phyloP scores from a whole-genome alignment of 1,140 invertebrate species.

The Littorina saxatilis region DNA sequence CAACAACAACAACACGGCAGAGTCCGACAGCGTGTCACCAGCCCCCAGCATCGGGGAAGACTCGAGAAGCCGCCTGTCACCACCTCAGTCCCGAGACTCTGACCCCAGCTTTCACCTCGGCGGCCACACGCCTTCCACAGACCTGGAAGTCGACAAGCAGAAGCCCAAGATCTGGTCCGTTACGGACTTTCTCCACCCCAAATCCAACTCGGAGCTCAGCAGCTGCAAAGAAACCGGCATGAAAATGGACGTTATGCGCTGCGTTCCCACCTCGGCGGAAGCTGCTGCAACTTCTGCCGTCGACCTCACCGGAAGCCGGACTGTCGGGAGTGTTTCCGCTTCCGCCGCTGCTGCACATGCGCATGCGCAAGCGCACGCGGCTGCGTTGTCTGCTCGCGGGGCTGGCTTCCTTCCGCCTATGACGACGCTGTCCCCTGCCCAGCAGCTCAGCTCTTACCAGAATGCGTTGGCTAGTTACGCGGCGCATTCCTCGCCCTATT shows the following conservation, averaged over 20 bases:
- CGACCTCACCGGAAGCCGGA: conserved; percentile 27
- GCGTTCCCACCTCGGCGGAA: conserved; percentile 23
- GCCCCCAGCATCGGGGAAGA: conserved; percentile 45
- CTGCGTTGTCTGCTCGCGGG: background rate
- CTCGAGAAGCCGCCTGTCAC: conserved; percentile 40
- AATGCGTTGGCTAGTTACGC: conserved; percentile 26
- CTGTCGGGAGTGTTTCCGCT: background rate
- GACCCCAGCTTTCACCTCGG: conserved; percentile 38
- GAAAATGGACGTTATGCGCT: conserved; percentile 35
- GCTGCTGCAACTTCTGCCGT: background rate
- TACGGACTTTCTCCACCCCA: conserved; percentile 47
- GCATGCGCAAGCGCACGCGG: conserved; percentile 13
- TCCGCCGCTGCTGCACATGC: conserved; percentile 10
- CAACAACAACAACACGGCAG: background rate
- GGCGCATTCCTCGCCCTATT: background rate
- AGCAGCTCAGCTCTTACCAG: conserved; percentile 27
- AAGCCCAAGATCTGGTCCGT: conserved; percentile 59
- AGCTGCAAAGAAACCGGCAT: conserved; percentile 33
- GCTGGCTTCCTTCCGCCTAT: conserved; percentile 31
- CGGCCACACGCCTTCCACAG: conserved; percentile 35
- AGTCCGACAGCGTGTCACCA: conserved; percentile 36
- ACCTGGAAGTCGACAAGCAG: conserved; percentile 42
- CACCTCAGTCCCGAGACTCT: conserved; percentile 43
- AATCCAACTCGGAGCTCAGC: conserved; percentile 18
- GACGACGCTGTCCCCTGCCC: conserved; percentile 14